Evolutionary conservation across 2,113 vertebrate genomes (phyloP).

Genomic region (Indicator indicator): DNA sequence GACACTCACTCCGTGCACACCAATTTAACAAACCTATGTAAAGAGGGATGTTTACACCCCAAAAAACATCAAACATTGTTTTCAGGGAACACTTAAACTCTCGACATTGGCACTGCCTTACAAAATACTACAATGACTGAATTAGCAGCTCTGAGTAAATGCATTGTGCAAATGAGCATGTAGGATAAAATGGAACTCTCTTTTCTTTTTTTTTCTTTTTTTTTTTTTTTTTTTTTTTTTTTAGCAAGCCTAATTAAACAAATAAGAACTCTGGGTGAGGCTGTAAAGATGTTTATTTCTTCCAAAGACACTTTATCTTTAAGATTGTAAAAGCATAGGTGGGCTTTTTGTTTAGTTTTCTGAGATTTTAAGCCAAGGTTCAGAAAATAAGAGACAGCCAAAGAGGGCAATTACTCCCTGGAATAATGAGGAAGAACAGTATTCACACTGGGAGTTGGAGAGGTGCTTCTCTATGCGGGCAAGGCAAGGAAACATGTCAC

Average conservation of each 20-base stretch:
- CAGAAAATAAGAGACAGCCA: not conserved
- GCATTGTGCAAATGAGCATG: not conserved
- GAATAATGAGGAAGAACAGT: not conserved
- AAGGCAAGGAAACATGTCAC: not conserved
- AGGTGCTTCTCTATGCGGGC: not conserved
- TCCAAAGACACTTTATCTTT: not conserved
- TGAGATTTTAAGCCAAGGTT: not conserved
- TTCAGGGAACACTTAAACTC: not conserved
- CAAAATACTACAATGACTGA: not conserved
- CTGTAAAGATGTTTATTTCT: not conserved
- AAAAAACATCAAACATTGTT: not conserved
- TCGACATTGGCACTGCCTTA: not conserved
- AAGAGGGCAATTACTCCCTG: not conserved
- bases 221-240: not conserved
- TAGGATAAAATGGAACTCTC: not conserved
- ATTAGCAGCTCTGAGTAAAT: not conserved
- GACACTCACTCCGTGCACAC: fast-evolving
- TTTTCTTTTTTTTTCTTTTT: not conserved
- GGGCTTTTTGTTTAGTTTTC: not conserved
- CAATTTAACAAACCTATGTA: not conserved
- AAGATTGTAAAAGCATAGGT: not conserved
- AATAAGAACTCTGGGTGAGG: not conserved
- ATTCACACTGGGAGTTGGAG: not conserved
- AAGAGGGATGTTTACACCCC: not conserved
- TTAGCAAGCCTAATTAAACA: conserved; percentile 1